Base-by-base conservation (phyloP, 2,113 vertebrate species). In the Fregata magnificens region DNA sequence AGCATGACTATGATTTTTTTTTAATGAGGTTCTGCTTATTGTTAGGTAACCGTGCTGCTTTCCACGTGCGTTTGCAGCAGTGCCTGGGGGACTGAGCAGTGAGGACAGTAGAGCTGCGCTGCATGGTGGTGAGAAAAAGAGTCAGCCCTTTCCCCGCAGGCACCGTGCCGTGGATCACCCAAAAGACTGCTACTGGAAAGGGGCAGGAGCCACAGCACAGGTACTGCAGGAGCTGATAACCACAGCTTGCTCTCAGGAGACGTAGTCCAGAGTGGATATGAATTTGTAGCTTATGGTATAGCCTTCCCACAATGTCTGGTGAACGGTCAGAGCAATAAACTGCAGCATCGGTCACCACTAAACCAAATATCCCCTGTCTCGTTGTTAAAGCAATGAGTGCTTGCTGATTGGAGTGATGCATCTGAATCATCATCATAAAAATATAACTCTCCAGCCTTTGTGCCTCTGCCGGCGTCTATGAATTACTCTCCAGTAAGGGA, bases 51-150 rank as follows among this genome's bases (percentile, higher is more conserved):
- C 1, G 1, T 42, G 26, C 18, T 66, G 66, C 42, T 84, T 82
- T 67, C 67, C 19, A 8, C 0, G 0, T 31, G 24, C 32, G 49
- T 62, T 79, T 88, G 72, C 20, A 58, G 67, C 49, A 52, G 55
- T 49, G 42, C 49, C 13, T 0, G 0, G 15, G 61, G 7, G 34
- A 73, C 28, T 0, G 2, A 50, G n/a, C 0, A 1, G 13, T 25
- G 52, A 31, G 45, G 42, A 58, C 49, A n/a, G 34, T 8, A n/a
- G 25, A 56, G 25, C 44, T 80, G 61, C 1, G 3, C 58, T 71
- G 15, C 10, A 8, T 7, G 21, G 24, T 31, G 20, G 16, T 62
- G 42, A 76, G 74, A 38, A 62, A 44, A 50, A 20, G 32, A 20
- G 22, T 25, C 0, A 4, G 47, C 69, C 40, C n/a, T 44, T 84